Percentiles rank a stretch among this genome's conserved stretches.
Conservation (phyloP, 2,797 vertebrate species). For the Taeniopygia guttata region DNA sequence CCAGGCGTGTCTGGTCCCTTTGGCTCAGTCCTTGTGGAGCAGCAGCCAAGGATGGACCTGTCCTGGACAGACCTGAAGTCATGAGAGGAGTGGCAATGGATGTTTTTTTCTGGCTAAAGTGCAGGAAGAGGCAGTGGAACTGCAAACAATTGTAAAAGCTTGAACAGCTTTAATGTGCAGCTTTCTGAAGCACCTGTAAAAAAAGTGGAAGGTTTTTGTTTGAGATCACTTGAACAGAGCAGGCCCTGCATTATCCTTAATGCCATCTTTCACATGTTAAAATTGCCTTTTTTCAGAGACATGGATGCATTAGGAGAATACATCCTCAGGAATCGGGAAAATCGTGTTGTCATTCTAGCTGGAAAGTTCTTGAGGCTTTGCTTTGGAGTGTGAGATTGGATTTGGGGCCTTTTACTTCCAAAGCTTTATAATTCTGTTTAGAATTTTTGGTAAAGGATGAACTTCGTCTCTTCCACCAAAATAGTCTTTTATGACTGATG, state of each 20-base stretch:
- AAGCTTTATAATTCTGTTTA: neutral
- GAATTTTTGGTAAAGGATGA: neutral
- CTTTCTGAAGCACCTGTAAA: neutral
- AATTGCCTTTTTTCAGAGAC: neutral
- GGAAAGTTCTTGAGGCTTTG: neutral
- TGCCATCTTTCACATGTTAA: neutral
- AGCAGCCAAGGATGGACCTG: neutral
- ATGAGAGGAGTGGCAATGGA: neutral
- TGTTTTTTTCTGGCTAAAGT: neutral
- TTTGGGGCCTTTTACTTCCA: neutral
- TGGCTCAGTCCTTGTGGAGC: neutral
- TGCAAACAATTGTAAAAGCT: neutral
- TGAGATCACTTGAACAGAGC: neutral
- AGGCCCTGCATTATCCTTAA: neutral
- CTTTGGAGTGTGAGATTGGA: neutral
- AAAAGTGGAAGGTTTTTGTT: neutral
- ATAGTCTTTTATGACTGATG: neutral
- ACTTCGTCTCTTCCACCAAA: neutral
- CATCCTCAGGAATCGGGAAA: neutral
- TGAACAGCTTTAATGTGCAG: neutral
- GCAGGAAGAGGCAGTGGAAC: neutral
- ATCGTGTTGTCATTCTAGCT: accelerated
- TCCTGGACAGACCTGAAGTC: neutral
- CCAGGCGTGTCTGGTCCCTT: neutral
- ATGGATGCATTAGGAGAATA: accelerated